Percentiles rank a stretch among this genome's conserved stretches.
Conservation (phyloP, 2,888 invertebrate genomes). For the Ectemnius continuus region DNA sequence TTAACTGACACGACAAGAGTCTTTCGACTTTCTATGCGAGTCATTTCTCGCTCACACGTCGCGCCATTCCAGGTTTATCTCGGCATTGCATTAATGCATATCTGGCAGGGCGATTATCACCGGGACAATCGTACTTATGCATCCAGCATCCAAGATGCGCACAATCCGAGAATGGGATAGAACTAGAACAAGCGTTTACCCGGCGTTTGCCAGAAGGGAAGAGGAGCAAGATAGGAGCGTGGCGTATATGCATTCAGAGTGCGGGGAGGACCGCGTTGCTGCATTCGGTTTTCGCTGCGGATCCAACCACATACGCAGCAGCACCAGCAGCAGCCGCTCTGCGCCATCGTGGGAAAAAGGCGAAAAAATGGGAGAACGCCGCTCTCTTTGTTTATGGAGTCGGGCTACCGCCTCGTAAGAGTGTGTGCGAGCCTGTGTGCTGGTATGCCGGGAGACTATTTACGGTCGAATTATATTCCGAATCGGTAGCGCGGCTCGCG, state of each 20-base stretch:
- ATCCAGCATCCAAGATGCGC: constrained; percentile 20
- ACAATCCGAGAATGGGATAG: no score
- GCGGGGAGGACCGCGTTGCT: constrained; percentile 30
- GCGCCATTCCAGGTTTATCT: no score
- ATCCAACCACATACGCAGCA: constrained; percentile 11
- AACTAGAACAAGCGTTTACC: no score
- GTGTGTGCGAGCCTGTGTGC: background rate
- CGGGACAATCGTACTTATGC: constrained; percentile 64
- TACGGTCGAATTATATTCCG: constrained; percentile 49
- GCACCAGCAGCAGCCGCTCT: constrained; percentile 3
- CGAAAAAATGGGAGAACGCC: constrained; percentile 30
- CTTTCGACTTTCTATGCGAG: no score
- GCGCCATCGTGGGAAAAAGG: background rate
- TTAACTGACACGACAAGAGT: no score
- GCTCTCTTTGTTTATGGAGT: constrained; percentile 44
- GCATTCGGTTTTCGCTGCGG: constrained; percentile 8
- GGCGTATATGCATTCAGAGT: constrained; percentile 20
- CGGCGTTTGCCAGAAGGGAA: constrained; percentile 14
- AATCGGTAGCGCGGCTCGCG: constrained; percentile 18
- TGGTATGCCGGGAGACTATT: constrained; percentile 34
- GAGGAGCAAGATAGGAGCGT: constrained; percentile 25
- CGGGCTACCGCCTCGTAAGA: background rate
- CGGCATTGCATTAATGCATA: constrained; percentile 63
- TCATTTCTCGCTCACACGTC: constrained; percentile 15
- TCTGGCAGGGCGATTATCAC: constrained; percentile 68